Percentiles rank a stretch among this genome's conserved stretches.
phyloP scores from a whole-genome alignment of 1,140 invertebrate genomes.

The Chionoecetes opilio region DNA sequence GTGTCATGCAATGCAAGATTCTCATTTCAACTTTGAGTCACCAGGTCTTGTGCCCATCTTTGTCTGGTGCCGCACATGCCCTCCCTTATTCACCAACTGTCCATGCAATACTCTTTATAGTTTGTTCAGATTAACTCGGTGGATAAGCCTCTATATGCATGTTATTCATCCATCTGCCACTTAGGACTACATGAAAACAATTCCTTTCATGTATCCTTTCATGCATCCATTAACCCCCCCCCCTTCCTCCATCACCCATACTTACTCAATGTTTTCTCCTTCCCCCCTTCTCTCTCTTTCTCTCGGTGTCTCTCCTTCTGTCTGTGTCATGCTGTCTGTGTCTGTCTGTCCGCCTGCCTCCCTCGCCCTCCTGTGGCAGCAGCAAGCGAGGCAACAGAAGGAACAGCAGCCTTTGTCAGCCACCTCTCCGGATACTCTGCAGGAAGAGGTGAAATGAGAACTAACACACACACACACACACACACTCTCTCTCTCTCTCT shows the following conservation, averaged over 20 bases:
- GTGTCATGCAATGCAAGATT: conserved; percentile 8
- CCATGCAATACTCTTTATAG: background rate
- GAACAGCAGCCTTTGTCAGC: conserved; percentile 53
- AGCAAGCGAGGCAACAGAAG: conserved; percentile 47
- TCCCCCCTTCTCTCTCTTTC: conserved; percentile 34
- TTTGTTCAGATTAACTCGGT: background rate
- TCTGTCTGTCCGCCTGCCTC: background rate
- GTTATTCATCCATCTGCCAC: background rate
- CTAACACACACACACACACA: too few relatives aligned
- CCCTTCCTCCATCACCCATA: background rate
- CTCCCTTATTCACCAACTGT: background rate
- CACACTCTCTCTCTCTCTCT: conserved; percentile 4
- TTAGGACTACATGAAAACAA: conserved; percentile 21
- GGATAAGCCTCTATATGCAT: too few relatives aligned
- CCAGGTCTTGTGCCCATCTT: background rate
- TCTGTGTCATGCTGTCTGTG: conserved; percentile 30
- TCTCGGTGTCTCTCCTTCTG: background rate
- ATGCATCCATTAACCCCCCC: background rate
- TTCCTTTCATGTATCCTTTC: background rate
- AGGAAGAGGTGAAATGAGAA: conserved; percentile 63
- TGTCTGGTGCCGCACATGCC: background rate
- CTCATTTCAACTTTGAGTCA: background rate
- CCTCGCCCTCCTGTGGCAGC: conserved; percentile 40
- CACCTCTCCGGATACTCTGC: conserved; percentile 58
- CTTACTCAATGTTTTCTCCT: background rate